Base-by-base conservation (phyloP, 2,797 vertebrate species). In the Acipenser oxyrinchus region DNA sequence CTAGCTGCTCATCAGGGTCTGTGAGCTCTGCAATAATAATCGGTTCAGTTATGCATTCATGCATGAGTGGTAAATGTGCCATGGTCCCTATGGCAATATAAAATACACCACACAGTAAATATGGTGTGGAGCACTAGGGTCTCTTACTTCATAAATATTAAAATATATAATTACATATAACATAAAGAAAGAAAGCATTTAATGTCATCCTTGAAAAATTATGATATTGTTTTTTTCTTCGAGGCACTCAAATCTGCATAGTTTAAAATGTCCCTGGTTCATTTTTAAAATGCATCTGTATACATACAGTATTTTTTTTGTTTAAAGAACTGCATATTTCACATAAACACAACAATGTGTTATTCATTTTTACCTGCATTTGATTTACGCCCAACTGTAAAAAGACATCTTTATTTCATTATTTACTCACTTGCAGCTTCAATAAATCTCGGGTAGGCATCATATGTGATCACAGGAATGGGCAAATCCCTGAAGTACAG, bases 401-500 rank as follows among this genome's bases (percentile, higher is more conserved):
- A 37, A 51, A 64, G 51, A 57, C 48, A 37, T 49, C 5, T 23
- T 23, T 6, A 37, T 37, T 52, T 51, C 18, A 58, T 58, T 1
- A 64, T 64, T 10, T 52, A 93, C 96, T 91, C 84, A 99, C 97
- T 98, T 79, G 96, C 94, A 81, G 95, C 94, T 75, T 98, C 93
- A 68, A 99, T 97, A 84, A 99, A 98, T 83, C 93, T 92, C 64
- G 96, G 95, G 82, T 99, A 99, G 74, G 96, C 93, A 15, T 98
- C 94, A 18, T 96, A 99, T 0, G 97, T 94, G 85, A 99, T 98
- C 80, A 99, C 84, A 63, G 97, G 97, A 86, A 97, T 96, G 57
- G 97, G 97, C 82, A 99, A 87, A 82, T 99, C 96, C 91, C 97
- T 93, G 86, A 99, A 98, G 92, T 99, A 99, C 79, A 99, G 90